Base-by-base conservation (phyloP, 2,797 vertebrate genomes). In the Cynopterus sphinx region DNA sequence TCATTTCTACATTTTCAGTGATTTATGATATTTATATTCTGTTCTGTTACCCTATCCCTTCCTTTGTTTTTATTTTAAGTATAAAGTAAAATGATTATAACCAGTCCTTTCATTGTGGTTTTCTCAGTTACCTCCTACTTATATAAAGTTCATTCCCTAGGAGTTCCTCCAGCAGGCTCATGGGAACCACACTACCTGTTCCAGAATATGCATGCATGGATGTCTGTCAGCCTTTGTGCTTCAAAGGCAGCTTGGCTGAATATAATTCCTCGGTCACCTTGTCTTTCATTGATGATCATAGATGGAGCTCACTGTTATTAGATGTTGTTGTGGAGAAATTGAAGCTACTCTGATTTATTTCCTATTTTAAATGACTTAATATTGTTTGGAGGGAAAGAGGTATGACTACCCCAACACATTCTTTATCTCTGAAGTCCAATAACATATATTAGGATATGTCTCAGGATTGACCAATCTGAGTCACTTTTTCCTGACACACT, bases 291-390 rank as follows among this genome's bases (percentile, higher is more conserved):
- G 21, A 59, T 63, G 51, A 61, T 36, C 22, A 41, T 10, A 59
- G 28, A 24, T 63, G 65, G 43, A 36, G 2, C 9, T 49, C 55
- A 41, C 59, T 24, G 16, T 71, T 51, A 81, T 43, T 59, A 59
- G 84, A 31, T 49, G n/a, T n/a, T 65, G 21, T 63, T 78, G 19
- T 49, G 41, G 43, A 84, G n/a, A 82, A 96, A 87, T 1, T 55
- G 10, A 96, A 59, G 51, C 16, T 28, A 84, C 24, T 4, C 73
- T 91, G 70, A 75, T 55, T 78, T 96, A 31, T 63, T 90, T 94
- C 55, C 41, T 79, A n/a, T 83, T 74, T 92, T 88, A 77, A 96
- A 81, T 74, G 19, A 82, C 21, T 68, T 75, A 57, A 46, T 31
- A 43, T 61, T 70, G 65, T 49, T 46, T 46, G 0, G 0, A 53